Conservation (phyloP, 2,797 vertebrate species). For the Austrolebias charrua region DNA sequence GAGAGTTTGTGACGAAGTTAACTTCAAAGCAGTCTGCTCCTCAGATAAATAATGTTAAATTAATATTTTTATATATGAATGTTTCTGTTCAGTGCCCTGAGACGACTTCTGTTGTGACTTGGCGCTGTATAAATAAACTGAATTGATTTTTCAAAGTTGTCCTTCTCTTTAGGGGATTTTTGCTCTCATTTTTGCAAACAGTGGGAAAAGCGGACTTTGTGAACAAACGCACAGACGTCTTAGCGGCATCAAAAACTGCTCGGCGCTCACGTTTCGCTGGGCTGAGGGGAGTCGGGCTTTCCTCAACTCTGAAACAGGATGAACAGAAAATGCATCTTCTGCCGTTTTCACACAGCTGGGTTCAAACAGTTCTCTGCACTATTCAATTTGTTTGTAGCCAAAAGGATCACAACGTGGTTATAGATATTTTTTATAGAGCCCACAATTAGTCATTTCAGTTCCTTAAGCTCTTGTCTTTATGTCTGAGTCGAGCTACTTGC, state of each 20-base stretch:
- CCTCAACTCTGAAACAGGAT: slow-evolving; percentile 15
- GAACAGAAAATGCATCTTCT: slow-evolving; percentile 14
- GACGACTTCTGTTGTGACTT: too few relatives aligned
- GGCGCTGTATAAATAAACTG: too few relatives aligned
- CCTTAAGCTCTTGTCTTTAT: slow-evolving; percentile 6
- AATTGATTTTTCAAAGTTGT: slow-evolving; percentile 6
- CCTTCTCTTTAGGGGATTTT: slow-evolving; percentile 41
- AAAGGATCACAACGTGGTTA: slow-evolving; percentile 42
- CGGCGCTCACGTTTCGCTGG: slow-evolving; percentile 42
- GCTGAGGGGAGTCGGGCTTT: slow-evolving; percentile 22
- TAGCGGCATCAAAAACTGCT: slow-evolving; percentile 4
- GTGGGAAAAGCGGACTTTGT: slow-evolving; percentile 35
- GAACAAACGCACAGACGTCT: slow-evolving; percentile 32
- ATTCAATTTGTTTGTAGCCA: slow-evolving; percentile 26
- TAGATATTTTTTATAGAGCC: slow-evolving; percentile 15
- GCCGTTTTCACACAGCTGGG: slow-evolving; percentile 29
- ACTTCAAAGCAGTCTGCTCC: too few relatives aligned
- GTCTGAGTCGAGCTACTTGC: slow-evolving; percentile 7
- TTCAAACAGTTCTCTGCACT: not conserved
- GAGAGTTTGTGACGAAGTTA: too few relatives aligned
- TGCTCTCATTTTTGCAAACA: slow-evolving; percentile 37
- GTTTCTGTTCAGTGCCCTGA: too few relatives aligned
- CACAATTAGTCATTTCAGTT: slow-evolving; percentile 22
- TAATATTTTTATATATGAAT: too few relatives aligned
- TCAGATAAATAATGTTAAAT: too few relatives aligned